phyloP scores from a whole-genome alignment of 1,140 invertebrate species.

The Macrostomum lignano region DNA sequence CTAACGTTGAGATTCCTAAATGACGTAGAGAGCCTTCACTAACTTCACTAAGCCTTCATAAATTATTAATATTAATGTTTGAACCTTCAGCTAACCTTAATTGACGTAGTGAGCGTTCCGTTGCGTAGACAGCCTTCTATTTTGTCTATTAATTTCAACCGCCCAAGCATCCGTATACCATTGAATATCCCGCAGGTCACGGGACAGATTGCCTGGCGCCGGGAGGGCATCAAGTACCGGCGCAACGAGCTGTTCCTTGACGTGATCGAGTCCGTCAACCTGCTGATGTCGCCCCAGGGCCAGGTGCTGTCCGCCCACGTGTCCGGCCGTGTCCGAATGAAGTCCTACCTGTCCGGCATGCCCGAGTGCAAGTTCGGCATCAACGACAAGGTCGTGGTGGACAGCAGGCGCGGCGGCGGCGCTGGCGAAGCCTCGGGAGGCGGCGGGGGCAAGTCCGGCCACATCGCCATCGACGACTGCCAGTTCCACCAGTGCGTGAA shows the following conservation, averaged over 20 bases:
- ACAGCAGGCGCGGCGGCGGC: conserved; percentile 52
- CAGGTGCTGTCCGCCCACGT: conserved; percentile 96
- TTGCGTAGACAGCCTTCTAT: too few species aligned
- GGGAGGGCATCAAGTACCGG: conserved; percentile 94
- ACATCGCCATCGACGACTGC: conserved; percentile 96
- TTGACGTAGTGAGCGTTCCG: too few species aligned
- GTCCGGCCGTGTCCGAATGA: conserved; percentile 97
- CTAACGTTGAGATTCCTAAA: too few species aligned
- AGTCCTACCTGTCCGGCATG: conserved; percentile 96
- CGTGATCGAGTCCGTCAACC: conserved; percentile 79
- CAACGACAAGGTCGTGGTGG: conserved; percentile 97
- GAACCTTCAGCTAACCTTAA: too few species aligned
- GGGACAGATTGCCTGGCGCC: conserved; percentile 94
- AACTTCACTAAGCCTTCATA: too few species aligned
- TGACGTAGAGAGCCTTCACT: too few species aligned
- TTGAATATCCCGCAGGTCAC: too few species aligned
- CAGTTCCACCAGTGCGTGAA: conserved; percentile 99
- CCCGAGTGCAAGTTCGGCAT: conserved; percentile 99
- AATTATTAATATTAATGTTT: too few species aligned
- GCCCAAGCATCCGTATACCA: too few species aligned
- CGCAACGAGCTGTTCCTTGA: conserved; percentile 94
- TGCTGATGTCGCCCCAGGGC: conserved; percentile 31
- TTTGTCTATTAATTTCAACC: too few species aligned
- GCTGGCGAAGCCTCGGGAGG: conserved; percentile 48
- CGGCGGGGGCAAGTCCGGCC: conserved; percentile 8